Conservation (phyloP, 2,113 vertebrate species). For the Cyprinodon tularosa region DNA sequence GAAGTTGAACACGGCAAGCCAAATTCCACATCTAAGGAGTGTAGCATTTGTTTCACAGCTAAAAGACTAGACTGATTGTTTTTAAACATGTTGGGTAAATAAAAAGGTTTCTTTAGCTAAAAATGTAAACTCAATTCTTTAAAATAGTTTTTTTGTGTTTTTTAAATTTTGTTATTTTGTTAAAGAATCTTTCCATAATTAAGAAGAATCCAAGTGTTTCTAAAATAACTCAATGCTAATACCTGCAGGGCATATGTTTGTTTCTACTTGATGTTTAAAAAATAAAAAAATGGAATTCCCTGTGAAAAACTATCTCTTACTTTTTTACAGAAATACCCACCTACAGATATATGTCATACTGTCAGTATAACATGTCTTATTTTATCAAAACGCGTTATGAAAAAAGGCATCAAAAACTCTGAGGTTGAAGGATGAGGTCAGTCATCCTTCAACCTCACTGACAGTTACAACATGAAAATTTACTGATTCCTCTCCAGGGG, state of each 20-base stretch:
- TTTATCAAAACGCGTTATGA: slow-evolving; percentile 35
- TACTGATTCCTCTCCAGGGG: slow-evolving; percentile 61
- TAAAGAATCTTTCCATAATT: too few species aligned
- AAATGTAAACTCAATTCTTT: too few species aligned
- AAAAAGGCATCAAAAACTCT: slow-evolving; percentile 37
- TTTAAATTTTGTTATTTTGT: too few species aligned
- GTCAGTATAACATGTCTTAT: slow-evolving; percentile 38
- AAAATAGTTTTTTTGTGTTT: too few species aligned
- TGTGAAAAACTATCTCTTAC: slow-evolving; percentile 49
- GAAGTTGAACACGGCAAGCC: too few species aligned
- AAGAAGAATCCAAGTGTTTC: too few species aligned
- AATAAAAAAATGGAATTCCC: slow-evolving; percentile 9
- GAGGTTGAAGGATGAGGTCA: slow-evolving; percentile 61
- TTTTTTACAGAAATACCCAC: slow-evolving; percentile 6
- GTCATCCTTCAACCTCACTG: slow-evolving; percentile 2
- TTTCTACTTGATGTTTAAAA: slow-evolving; percentile 36
- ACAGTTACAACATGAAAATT: slow-evolving; percentile 56
- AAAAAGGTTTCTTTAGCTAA: too few species aligned
- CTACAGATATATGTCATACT: slow-evolving; percentile 42
- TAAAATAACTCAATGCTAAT: slow-evolving; percentile 49
- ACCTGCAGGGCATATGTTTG: slow-evolving; percentile 59
- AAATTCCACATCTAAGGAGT: too few species aligned
- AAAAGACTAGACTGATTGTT: too few species aligned
- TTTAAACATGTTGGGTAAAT: too few species aligned
- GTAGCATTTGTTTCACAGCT: too few species aligned